phyloP scores from a whole-genome alignment of 2,113 vertebrate species.

The Jaculus jaculus region DNA sequence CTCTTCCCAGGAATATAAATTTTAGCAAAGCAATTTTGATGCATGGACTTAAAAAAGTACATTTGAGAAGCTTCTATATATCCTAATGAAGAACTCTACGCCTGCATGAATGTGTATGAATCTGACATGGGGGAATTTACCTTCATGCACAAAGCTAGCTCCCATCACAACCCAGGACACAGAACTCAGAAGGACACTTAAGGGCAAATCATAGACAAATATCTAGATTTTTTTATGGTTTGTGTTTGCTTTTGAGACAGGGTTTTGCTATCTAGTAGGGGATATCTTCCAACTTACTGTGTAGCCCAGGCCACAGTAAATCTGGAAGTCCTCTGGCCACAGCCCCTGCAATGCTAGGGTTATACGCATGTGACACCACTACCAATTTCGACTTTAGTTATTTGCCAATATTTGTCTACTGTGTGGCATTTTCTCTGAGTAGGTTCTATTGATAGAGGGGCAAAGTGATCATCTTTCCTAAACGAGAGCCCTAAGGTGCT shows the following conservation, averaged over 20 bases:
- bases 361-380: not conserved
- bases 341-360: not conserved
- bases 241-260: not conserved
- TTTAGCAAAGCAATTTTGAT: constrained; percentile 14
- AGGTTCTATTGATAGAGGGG: not conserved
- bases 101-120: not conserved
- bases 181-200: not conserved
- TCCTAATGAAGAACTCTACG: not conserved
- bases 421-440: not conserved
- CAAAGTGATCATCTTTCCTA: not conserved
- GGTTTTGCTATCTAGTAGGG: not conserved
- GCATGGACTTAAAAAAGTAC: not conserved
- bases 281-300: not conserved
- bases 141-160: not conserved
- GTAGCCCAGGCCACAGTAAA: not conserved
- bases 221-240: not conserved
- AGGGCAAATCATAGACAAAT: not conserved
- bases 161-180: not conserved
- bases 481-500: not conserved
- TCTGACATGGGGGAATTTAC: not conserved
- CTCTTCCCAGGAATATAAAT: not conserved
- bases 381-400: not conserved
- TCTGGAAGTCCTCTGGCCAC: not conserved
- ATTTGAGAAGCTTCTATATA: not conserved
- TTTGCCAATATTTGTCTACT: not conserved